Conservation (phyloP, 1,140 invertebrate genomes). For the Drosophila cardini region DNA sequence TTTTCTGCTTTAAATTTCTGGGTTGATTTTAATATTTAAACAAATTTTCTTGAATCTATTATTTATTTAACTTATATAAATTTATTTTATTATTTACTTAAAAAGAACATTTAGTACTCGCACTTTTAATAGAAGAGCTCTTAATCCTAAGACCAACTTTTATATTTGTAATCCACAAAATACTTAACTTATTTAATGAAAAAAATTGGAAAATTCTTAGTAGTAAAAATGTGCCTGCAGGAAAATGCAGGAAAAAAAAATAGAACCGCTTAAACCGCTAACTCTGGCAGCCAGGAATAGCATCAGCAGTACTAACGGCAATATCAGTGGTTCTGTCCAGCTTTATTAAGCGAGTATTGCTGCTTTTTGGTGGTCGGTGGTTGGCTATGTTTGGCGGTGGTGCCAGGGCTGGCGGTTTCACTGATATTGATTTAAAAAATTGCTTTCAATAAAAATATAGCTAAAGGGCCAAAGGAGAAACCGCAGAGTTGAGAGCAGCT, state of each 20-base stretch:
- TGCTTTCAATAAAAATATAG: slow-evolving; percentile 19
- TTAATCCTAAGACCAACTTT: too few species aligned
- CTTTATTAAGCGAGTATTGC: slow-evolving; percentile 22
- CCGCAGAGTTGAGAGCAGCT: not conserved
- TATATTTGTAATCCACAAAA: too few species aligned
- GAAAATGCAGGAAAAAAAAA: slow-evolving; percentile 27
- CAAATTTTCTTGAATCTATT: too few species aligned
- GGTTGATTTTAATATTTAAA: too few species aligned
- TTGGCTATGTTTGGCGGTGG: not conserved
- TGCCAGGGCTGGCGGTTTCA: not conserved
- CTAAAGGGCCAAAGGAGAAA: not conserved
- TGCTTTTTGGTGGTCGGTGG: slow-evolving; percentile 4
- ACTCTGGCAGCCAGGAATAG: slow-evolving; percentile 10
- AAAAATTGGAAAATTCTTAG: not conserved
- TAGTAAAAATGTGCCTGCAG: slow-evolving; percentile 5
- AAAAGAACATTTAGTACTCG: too few species aligned
- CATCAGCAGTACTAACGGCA: not conserved
- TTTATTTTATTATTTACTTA: too few species aligned
- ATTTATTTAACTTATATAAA: too few species aligned
- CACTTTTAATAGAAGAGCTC: too few species aligned
- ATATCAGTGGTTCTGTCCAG: slow-evolving; percentile 21
- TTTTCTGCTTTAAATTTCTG: too few species aligned
- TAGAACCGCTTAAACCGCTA: slow-evolving; percentile 21
- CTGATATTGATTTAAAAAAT: slow-evolving; percentile 63
- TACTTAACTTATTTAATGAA: not conserved